A percentile compares a stretch with the other conserved stretches of the same genome.
These are phyloP conservation scores for Chromobotia macracanthus DNA, from an alignment of 2,797 vertebrate genomes.

Conservation along the genomic window DNA sequence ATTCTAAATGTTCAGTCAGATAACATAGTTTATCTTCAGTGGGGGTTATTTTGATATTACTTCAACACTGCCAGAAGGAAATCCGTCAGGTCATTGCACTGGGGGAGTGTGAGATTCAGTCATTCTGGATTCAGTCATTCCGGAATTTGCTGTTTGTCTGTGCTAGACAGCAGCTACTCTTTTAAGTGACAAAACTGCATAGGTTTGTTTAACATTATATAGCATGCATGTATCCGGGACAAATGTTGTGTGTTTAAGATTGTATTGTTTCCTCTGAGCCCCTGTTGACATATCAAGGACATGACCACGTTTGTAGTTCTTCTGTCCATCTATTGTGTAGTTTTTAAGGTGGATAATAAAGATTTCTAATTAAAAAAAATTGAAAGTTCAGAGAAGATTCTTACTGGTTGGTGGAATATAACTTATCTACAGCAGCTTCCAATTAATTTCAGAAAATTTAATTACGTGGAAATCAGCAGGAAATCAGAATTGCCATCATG, in stretches of 20 bases:
- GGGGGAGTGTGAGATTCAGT: not conserved
- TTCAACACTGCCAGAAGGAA: conserved; percentile 15
- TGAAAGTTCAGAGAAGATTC: not conserved
- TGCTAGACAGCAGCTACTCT: conserved; percentile 25
- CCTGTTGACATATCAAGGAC: conserved; percentile 50
- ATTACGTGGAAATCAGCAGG: conserved; percentile 22
- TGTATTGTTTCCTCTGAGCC: conserved; percentile 58
- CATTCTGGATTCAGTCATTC: not conserved
- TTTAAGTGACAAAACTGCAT: not conserved
- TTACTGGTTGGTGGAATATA: not conserved
- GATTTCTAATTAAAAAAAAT: not conserved
- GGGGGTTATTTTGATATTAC: conserved; percentile 8
- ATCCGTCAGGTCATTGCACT: conserved; percentile 13
- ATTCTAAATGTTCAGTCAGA: conserved; percentile 15
- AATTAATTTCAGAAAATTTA: conserved; percentile 4
- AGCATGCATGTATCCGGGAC: conserved; percentile 48
- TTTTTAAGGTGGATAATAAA: not conserved
- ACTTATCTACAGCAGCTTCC: too few relatives aligned
- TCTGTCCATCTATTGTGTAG: not conserved
- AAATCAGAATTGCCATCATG: too few relatives aligned
- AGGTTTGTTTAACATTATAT: conserved; percentile 26
- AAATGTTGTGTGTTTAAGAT: conserved; percentile 59
- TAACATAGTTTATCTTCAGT: conserved; percentile 25
- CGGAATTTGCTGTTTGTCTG: conserved; percentile 1
- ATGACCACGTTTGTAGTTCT: conserved; percentile 3